Evolutionary conservation across 2,113 vertebrate species (phyloP), one percentile per base, ranked within the genome.

Genomic region (Silurus meridionalis): DNA sequence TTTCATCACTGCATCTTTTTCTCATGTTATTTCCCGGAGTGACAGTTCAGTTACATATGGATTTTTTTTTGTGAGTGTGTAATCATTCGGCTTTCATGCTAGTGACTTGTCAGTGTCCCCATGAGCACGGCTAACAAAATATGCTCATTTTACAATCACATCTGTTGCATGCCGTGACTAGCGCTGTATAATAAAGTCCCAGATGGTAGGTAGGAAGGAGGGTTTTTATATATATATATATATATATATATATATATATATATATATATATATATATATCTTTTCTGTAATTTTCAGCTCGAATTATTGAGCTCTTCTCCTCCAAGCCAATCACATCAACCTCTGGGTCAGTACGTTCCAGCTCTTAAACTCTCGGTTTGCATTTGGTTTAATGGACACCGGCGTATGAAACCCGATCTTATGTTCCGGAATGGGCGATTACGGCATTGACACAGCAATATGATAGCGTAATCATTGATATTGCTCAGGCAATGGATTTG

Each of bases 351-450:
- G 64, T 71, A 17, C 55, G 8, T 78, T 77, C 78, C 72, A 64
- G 71, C 37, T 28, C 58, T 88, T 74, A 61, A 82, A 80, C 19
- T 48, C 0, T 75, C n/a, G 11, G 46, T 67, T 80, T 58, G 3
- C 87, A 85, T 88, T 88, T 77, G 46, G 80, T 52, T 77, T 79
- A 74, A 84, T 86, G 81, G 57, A 69, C 81, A 80, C 53, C 25
- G 6, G 60, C 83, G 83, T 83, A 83, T 86, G 75, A 83, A 86
- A 82, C 48, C 37, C 74, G 53, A 83, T 80, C 58, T 71, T 69
- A 28, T 58, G 9, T 57, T 82, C 50, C 83, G 23, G 64, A 87
- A 55, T 61, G 37, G 58, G 48, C 61, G 64, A 88, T 85, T 77
- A 77, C 58, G 21, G 64, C 57, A 74, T 5, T 53, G 72, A 55